Evolutionary conservation across 2,888 invertebrate genomes (phyloP), one percentile per base, ranked within the genome.

Genomic region (Xylocampa areola): DNA sequence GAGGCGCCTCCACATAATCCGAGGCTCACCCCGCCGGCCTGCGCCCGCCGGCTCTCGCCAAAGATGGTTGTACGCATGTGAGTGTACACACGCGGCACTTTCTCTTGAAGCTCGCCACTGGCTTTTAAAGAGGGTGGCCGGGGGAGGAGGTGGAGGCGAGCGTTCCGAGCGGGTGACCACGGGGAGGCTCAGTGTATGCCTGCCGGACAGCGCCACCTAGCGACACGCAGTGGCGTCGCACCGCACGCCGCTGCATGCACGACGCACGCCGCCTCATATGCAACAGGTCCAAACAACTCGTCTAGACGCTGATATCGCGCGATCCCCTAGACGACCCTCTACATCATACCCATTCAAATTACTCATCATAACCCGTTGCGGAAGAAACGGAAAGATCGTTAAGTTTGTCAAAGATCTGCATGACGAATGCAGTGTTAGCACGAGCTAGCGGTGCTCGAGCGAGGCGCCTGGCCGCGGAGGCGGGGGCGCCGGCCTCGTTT

Each of bases 41-140:
- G 80, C 84, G 83, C 86, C 84, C 80, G 81, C 79, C 80, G 80
- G 87, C 79, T 80, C 85, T 85, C 83, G 86, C 87, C 85, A 89
- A 92, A 92, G 93, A 92, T 91, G 91, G 89, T 87, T 87, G 81
- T 91, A 91, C 90, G 91, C 87, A 91, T 92, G 93, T 92, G 92
- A 90, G 92, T 83, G 88, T 91, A 90, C 90, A 91, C 88, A 93
- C 91, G 92, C 89, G 93, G 94, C 94, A 94, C 93, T 94, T 94
- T 94, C 94, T 94, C 94, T 94, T 92, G 93, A 92, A 94, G 94
- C 94, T 94, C 94, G 94, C 94, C 94, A 93, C 91, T 94, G 94
- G 94, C 94, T 94, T 94, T 94, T 93, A 92, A 94, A 92, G 92
- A 89, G 92, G 93, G 91, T 87, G 92, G 89, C 77, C 82, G 86